Conservation (phyloP, 2,888 invertebrate species). For the Parochlus steinenii region DNA sequence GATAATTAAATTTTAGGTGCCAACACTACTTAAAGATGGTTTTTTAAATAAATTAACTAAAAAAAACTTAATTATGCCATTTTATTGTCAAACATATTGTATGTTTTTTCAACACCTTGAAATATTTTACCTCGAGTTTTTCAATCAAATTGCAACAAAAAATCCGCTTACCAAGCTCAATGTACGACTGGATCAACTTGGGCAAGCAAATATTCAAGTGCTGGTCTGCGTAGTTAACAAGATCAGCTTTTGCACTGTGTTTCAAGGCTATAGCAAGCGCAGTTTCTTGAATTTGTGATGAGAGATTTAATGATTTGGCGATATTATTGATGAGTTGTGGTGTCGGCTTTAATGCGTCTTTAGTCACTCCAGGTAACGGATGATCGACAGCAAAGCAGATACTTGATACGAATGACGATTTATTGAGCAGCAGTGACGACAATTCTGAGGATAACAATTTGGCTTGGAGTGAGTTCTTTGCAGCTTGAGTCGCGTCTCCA, state of each 20-base stretch:
- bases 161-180: conserved; percentile 57
- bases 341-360: too few species aligned
- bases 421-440: conserved; percentile 58
- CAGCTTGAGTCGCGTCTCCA: conserved; percentile 41
- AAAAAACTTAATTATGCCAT: neutral
- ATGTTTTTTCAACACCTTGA: too few species aligned
- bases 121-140: too few species aligned
- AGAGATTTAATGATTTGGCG: conserved; percentile 70
- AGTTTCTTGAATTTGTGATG: conserved; percentile 71
- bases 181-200: conserved; percentile 69
- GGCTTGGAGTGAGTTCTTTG: conserved; percentile 47
- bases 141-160: conserved; percentile 12
- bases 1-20: too few species aligned
- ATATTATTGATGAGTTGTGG: conserved; percentile 68
- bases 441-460: conserved; percentile 67
- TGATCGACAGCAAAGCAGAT: conserved; percentile 79
- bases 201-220: conserved; percentile 71
- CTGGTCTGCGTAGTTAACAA: conserved; percentile 53
- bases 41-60: neutral
- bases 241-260: conserved; percentile 62
- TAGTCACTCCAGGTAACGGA: conserved; percentile 52
- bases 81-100: neutral
- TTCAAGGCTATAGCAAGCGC: conserved; percentile 73
- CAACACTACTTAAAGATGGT: too few species aligned
- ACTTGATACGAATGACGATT: conserved; percentile 73